phyloP scores from a whole-genome alignment of 2,113 vertebrate genomes.

The Anarhynchus alexandrinus region DNA sequence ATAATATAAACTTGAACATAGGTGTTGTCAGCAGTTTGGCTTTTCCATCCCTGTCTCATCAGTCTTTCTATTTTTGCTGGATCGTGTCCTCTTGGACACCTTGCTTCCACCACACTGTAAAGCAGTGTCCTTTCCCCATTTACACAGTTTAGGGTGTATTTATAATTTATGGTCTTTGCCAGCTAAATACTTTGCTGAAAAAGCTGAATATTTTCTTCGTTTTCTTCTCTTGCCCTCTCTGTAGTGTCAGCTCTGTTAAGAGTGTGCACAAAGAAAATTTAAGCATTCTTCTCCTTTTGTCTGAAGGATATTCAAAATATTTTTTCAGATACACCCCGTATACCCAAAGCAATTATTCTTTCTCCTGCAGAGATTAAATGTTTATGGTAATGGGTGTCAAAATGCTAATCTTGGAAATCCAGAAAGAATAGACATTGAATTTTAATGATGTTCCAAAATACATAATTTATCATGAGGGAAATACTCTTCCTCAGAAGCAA shows the following conservation, averaged over 20 bases:
- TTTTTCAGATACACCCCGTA: not conserved
- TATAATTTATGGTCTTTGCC: not conserved
- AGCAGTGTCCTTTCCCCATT: not conserved
- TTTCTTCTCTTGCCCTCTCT: not conserved
- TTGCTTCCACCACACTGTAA: not conserved
- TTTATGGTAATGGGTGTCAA: constrained; percentile 40
- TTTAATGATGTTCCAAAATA: constrained; percentile 33
- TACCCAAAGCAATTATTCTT: not conserved
- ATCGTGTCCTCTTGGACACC: not conserved
- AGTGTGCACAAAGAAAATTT: not conserved
- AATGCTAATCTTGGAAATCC: constrained; percentile 18
- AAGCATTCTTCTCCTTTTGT: not conserved
- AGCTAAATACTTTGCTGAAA: not conserved
- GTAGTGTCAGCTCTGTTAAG: not conserved
- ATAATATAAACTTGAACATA: not conserved
- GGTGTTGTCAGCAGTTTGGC: not conserved
- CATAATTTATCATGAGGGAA: not conserved
- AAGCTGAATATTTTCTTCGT: not conserved
- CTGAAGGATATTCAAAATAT: not conserved
- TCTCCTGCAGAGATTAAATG: not conserved
- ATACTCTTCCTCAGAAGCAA: not conserved
- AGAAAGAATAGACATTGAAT: not conserved
- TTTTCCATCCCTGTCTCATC: not conserved
- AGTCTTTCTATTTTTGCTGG: not conserved
- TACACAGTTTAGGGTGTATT: not conserved